Evolutionary conservation across 2,797 vertebrate genomes (phyloP).

Genomic region (Nyctalus aviator): DNA sequence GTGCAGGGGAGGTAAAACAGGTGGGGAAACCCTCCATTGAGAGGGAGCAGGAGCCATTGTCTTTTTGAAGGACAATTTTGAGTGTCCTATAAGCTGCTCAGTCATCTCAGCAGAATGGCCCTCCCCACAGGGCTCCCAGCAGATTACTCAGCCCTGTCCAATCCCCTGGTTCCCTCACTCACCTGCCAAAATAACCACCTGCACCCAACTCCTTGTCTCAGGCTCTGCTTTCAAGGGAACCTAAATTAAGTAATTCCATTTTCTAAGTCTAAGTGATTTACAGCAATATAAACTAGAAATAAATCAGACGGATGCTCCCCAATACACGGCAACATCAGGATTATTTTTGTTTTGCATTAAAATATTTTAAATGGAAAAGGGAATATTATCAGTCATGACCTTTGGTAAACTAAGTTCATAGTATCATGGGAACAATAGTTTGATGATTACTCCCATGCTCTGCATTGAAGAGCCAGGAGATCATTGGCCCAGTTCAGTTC

Average conservation of each 20-base stretch:
- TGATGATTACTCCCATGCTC: neutral
- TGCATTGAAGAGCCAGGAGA: neutral
- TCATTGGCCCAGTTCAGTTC: neutral
- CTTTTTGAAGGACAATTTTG: neutral
- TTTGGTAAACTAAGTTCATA: constrained; percentile 30
- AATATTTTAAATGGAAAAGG: constrained; percentile 41
- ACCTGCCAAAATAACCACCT: neutral
- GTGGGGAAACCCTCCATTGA: neutral
- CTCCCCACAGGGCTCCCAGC: neutral
- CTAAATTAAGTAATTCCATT: neutral
- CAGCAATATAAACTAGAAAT: neutral
- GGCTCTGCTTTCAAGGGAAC: constrained; percentile 14
- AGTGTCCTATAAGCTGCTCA: neutral
- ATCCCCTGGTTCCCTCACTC: neutral
- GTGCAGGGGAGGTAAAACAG: neutral
- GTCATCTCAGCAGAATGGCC: neutral
- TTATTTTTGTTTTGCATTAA: neutral
- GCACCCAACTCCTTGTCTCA: neutral
- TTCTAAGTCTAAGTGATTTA: neutral
- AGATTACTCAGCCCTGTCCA: neutral
- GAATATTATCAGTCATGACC: neutral
- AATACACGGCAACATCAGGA: neutral
- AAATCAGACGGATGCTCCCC: neutral
- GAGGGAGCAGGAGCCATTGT: neutral
- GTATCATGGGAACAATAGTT: neutral